Conservation (phyloP, 1,140 invertebrate genomes). For the Tribolium madens region DNA sequence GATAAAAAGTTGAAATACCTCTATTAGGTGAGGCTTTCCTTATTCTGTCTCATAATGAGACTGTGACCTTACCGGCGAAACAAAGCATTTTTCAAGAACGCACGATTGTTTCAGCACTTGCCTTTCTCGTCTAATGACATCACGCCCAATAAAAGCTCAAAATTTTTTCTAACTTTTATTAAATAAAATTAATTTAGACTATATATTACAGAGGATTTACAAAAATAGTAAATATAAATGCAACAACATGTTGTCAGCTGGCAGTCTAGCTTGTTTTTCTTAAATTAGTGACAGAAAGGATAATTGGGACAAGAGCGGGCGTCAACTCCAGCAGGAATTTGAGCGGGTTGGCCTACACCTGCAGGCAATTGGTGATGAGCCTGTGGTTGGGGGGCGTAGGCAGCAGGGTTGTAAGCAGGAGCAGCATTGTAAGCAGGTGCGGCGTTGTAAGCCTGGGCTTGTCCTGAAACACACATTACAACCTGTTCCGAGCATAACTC, state of each 20-base stretch:
- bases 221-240: constrained; percentile 34
- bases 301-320: constrained; percentile 72
- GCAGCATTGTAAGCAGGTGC: constrained; percentile 41
- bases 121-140: constrained; percentile 39
- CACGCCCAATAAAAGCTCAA: constrained; percentile 17
- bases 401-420: constrained; percentile 41
- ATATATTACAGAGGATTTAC: constrained; percentile 43
- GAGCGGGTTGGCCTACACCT: constrained; percentile 57
- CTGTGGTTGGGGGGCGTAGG: constrained; percentile 20
- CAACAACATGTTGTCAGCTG: constrained; percentile 61
- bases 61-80: constrained; percentile 56
- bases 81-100: constrained; percentile 48
- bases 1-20: constrained; percentile 55
- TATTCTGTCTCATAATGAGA: constrained; percentile 54
- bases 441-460: constrained; percentile 49
- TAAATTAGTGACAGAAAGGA: constrained; percentile 69
- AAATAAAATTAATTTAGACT: constrained; percentile 43
- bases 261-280: constrained; percentile 54
- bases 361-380: constrained; percentile 31
- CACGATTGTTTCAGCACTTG: constrained; percentile 39
- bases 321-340: constrained; percentile 69
- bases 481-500: constrained; percentile 56
- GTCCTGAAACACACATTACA: constrained; percentile 20
- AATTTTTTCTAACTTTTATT: constrained; percentile 39
- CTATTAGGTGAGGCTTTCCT: constrained; percentile 60